These are phyloP conservation scores for Enteromius argenteus DNA, from an alignment of 2,797 vertebrate genomes.

Conservation along the genomic window DNA sequence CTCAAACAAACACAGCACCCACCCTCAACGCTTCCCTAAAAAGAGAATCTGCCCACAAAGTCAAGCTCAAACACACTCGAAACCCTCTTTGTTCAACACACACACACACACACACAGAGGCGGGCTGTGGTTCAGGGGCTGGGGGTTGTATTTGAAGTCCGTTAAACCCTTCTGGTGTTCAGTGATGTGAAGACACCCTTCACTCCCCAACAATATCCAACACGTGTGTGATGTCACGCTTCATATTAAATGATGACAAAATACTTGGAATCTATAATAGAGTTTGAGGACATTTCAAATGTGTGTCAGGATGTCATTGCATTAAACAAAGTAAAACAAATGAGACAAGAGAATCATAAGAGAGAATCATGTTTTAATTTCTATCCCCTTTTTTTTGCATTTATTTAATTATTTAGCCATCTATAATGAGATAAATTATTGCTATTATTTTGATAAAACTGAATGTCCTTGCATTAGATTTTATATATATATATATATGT, in stretches of 20 bases:
- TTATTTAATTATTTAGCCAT: too few species aligned
- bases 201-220: conserved; percentile 6
- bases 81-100: conserved; percentile 24
- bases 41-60: conserved; percentile 39
- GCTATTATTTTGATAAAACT: neutral
- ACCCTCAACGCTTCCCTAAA: conserved; percentile 6
- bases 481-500: too few species aligned
- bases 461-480: neutral
- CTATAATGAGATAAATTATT: too few species aligned
- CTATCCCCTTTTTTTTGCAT: too few species aligned
- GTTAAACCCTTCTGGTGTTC: conserved; percentile 25
- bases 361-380: too few species aligned
- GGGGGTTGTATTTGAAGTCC: conserved; percentile 29
- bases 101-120: conserved; percentile 41
- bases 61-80: conserved; percentile 27
- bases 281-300: neutral
- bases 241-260: neutral
- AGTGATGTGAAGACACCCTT: conserved; percentile 19
- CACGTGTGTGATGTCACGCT: neutral
- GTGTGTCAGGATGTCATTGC: neutral
- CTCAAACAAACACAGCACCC: neutral
- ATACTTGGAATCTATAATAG: neutral
- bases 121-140: conserved; percentile 44
- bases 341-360: too few species aligned
- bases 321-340: neutral